Base-by-base conservation (phyloP, 2,113 vertebrate species). In the Sciurus niger region DNA sequence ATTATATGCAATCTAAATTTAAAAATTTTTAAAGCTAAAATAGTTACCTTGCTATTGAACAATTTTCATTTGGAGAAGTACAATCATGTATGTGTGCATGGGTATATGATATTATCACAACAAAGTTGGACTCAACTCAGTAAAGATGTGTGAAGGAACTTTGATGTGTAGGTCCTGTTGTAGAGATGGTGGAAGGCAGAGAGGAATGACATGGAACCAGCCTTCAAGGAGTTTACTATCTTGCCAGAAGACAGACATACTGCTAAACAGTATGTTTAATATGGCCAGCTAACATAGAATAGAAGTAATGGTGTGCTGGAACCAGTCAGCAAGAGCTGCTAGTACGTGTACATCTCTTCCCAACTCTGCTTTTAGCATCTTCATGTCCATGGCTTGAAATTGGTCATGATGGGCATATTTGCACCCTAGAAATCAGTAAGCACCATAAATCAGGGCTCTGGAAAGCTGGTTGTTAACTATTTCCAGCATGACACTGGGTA, bases 1-100 rank as follows among this genome's bases (percentile, higher is more conserved):
- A 82, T 24, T 25, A 13, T 32, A 51, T 17, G 84, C 51, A 37
- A 72, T 25, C 76, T 76, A 73, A 60, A 88, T 30, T 82, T 78
- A 14, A 65, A 46, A 46, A 46, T 68, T 67, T 94, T 91, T 83
- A 28, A 74, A 68, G 17, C 10, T 73, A 37, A 60, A 94, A 79
- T 60, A 55, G 16, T 43, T 51, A 40, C 46, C 55, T 90, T 34
- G 4, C 16, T 8, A 16, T 18, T 30, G 48, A 67, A 58, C 37
- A 30, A 37, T 53, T 63, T 89, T 80, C 83, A 68, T 73, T 63
- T 92, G 43, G 79, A 77, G 48, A 67, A 51, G 18, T 58, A 48
- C 11, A 22, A 17, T 30, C 51, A 4, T 55, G 3, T 22, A 5
- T 1, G 9, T 32, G 40, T 1, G 22, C 40, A 17, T 68, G 72